Percentiles rank a stretch among this genome's conserved stretches.
Evolutionary conservation across 2,888 invertebrate genomes (phyloP).

Genomic region (Ormyrus pomaceus): DNA sequence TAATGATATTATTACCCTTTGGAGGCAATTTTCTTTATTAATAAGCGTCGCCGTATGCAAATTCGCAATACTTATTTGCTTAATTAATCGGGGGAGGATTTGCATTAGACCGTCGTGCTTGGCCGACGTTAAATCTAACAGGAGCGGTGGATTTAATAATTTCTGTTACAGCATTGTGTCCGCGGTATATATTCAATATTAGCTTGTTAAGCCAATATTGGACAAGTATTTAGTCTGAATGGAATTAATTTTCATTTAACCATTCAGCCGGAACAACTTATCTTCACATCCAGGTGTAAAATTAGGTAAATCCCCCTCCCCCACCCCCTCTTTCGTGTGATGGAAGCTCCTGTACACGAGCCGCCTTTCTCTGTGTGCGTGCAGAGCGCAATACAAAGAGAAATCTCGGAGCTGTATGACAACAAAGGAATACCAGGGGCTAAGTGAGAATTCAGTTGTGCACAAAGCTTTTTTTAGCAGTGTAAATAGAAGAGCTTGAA

Average conservation of each 20-base stretch:
- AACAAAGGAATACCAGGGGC: not conserved
- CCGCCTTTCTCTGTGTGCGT: no score
- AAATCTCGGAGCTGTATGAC: not conserved
- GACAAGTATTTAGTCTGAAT: conserved; percentile 4
- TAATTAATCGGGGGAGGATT: not conserved
- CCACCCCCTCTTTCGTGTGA: not conserved
- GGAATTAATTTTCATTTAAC: conserved; percentile 36
- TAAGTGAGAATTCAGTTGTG: not conserved
- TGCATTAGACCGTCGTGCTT: not conserved
- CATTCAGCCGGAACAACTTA: conserved; percentile 3
- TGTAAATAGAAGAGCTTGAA: no score
- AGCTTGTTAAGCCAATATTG: conserved; percentile 21
- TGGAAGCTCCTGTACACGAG: not conserved
- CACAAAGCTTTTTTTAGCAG: not conserved
- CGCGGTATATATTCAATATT: not conserved
- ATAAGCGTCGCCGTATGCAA: not conserved
- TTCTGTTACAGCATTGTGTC: not conserved
- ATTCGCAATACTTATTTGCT: not conserved
- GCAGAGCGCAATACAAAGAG: not conserved
- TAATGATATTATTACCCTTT: no score
- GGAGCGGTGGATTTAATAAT: not conserved
- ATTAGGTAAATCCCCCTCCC: conserved; percentile 7
- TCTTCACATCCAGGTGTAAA: conserved; percentile 7
- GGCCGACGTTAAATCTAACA: not conserved
- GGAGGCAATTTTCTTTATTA: no score